A percentile compares a stretch with the other conserved stretches of the same genome.
phyloP scores from a whole-genome alignment of 2,888 invertebrate genomes.

The Carterocephalus palaemon region DNA sequence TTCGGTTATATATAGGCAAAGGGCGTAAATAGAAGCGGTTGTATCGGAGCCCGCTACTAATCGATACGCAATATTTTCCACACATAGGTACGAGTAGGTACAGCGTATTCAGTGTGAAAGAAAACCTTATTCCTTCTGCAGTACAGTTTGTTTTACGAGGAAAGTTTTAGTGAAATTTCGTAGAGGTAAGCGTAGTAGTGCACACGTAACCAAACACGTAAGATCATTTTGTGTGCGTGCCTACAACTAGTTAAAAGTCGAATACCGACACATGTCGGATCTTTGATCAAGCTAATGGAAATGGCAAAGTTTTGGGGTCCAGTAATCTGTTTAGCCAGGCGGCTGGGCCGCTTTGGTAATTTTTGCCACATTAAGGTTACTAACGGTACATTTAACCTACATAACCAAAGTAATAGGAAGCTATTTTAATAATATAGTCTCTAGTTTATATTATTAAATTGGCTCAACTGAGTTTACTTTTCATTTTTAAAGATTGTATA shows the following conservation, averaged over 20 bases:
- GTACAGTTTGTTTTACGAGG: conserved; percentile 1
- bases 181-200: conserved; percentile 37
- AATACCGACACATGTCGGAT: conserved; percentile 62
- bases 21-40: conserved; percentile 74
- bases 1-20: conserved; percentile 76
- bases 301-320: conserved; percentile 49
- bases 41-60: conserved; percentile 72
- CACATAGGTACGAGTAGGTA: conserved; percentile 39
- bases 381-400: too few species aligned
- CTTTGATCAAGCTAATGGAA: conserved; percentile 71
- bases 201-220: conserved; percentile 49
- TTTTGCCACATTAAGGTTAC: too few species aligned
- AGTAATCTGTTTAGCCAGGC: conserved; percentile 45
- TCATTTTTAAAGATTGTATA: too few species aligned
- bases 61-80: conserved; percentile 59
- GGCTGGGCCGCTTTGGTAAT: conserved; percentile 31
- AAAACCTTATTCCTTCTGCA: conserved; percentile 23
- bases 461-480: too few species aligned
- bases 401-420: too few species aligned
- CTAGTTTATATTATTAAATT: too few species aligned
- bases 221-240: conserved; percentile 43
- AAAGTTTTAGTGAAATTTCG: conserved; percentile 36
- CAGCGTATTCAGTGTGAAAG: conserved; percentile 35
- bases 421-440: too few species aligned
- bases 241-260: conserved; percentile 69